Evolutionary conservation across 2,113 vertebrate genomes (phyloP).

Genomic region (Arizona elegans): DNA sequence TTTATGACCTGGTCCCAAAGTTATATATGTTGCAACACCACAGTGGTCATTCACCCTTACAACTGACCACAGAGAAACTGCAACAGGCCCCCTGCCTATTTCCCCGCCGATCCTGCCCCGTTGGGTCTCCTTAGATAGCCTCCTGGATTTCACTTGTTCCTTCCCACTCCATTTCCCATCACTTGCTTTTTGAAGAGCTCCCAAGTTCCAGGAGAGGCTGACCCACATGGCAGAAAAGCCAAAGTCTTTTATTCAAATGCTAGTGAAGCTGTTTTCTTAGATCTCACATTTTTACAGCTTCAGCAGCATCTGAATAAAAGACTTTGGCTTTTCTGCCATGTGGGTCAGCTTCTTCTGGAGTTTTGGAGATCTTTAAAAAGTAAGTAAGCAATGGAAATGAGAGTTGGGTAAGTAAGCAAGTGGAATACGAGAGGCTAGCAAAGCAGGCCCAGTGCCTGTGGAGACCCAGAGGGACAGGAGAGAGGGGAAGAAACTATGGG

Average conservation of each 20-base stretch:
- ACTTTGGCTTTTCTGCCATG: not conserved
- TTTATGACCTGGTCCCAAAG: too few species aligned
- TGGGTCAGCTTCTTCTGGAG: not conserved
- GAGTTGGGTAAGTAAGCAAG: not conserved
- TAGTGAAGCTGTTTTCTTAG: not conserved
- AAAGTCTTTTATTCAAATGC: not conserved
- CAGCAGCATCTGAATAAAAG: too few species aligned
- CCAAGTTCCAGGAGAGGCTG: not conserved
- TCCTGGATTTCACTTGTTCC: too few species aligned
- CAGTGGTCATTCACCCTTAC: too few species aligned
- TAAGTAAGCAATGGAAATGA: not conserved
- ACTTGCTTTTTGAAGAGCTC: not conserved
- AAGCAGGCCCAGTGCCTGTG: not conserved
- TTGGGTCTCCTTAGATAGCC: too few species aligned
- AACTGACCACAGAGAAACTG: too few species aligned
- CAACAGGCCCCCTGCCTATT: too few species aligned
- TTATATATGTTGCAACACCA: too few species aligned
- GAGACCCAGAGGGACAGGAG: too few species aligned
- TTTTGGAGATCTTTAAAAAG: not conserved
- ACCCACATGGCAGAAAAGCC: not conserved
- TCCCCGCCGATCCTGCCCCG: too few species aligned
- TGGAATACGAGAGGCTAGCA: not conserved
- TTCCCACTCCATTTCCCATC: not conserved
- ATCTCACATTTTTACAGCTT: too few species aligned
- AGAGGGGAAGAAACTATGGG: not conserved